Conservation (phyloP, 2,888 invertebrate species). For the Zaprionus bogoriensis region DNA sequence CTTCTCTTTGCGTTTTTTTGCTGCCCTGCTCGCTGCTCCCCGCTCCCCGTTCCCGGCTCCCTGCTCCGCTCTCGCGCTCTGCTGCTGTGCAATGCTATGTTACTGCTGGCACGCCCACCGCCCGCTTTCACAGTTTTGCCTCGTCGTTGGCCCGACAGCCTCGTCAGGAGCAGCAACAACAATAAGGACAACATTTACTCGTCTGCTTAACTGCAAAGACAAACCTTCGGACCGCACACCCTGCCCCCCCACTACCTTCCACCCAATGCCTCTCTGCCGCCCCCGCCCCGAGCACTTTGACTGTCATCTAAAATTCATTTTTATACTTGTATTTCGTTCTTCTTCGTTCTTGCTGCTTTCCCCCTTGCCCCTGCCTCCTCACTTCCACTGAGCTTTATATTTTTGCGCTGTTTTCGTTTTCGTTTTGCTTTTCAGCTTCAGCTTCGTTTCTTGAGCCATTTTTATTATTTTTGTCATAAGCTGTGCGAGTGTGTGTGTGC, state of each 20-base stretch:
- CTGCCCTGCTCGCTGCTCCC: slow-evolving; percentile 33
- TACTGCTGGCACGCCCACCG: slow-evolving; percentile 33
- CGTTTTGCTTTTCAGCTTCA: slow-evolving; percentile 57
- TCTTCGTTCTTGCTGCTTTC: slow-evolving; percentile 20
- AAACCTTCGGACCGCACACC: slow-evolving; percentile 58
- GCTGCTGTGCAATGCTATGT: slow-evolving; percentile 13
- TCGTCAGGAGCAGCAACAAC: slow-evolving; percentile 60
- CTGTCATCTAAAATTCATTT: slow-evolving; percentile 80
- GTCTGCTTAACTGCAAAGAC: slow-evolving; percentile 79
- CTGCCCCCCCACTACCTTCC: neutral
- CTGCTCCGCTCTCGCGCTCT: slow-evolving; percentile 25
- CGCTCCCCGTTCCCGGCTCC: too few species aligned
- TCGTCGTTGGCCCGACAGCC: slow-evolving; percentile 50
- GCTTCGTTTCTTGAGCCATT: slow-evolving; percentile 76
- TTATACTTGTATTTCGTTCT: slow-evolving; percentile 72
- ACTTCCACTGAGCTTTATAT: slow-evolving; percentile 56
- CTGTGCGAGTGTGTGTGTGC: slow-evolving; percentile 29
- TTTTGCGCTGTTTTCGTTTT: slow-evolving; percentile 62
- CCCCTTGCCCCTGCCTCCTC: slow-evolving; percentile 7
- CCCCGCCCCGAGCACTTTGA: slow-evolving; percentile 58
- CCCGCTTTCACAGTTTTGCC: slow-evolving; percentile 44
- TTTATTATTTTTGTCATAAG: slow-evolving; percentile 79
- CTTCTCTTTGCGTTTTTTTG: slow-evolving; percentile 38
- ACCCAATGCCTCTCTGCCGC: neutral
- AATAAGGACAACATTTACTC: slow-evolving; percentile 78